Conservation (phyloP, 2,797 vertebrate species). For the Numenius phaeopus region DNA sequence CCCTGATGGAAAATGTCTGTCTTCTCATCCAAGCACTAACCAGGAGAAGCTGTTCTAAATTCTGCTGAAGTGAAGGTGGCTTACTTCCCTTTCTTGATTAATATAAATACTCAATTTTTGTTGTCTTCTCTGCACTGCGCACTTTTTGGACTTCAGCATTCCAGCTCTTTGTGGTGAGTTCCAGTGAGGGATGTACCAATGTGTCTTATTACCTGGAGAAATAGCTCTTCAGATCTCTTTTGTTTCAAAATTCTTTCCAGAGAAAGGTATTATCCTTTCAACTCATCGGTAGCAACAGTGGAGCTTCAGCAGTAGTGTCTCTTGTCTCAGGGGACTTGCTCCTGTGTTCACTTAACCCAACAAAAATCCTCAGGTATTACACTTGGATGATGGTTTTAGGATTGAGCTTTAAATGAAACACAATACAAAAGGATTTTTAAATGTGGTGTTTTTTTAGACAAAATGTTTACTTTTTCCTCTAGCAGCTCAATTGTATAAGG, state of each 20-base stretch:
- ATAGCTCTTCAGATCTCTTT: background rate
- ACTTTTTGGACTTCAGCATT: background rate
- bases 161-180: background rate
- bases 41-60: background rate
- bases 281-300: background rate
- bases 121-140: background rate
- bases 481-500: background rate
- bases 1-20: background rate
- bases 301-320: background rate
- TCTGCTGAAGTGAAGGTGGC: background rate
- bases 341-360: background rate
- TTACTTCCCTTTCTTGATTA: background rate
- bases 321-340: background rate
- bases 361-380: background rate
- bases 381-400: background rate
- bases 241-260: background rate
- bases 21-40: background rate
- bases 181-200: background rate
- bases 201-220: background rate
- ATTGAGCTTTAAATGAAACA: background rate
- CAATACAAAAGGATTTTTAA: background rate
- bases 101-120: background rate
- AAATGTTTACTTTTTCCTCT: background rate
- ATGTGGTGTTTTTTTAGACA: background rate
- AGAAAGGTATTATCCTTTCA: background rate